Evolutionary conservation across 2,888 invertebrate genomes (phyloP).

Genomic region (Tiliacea citrago): DNA sequence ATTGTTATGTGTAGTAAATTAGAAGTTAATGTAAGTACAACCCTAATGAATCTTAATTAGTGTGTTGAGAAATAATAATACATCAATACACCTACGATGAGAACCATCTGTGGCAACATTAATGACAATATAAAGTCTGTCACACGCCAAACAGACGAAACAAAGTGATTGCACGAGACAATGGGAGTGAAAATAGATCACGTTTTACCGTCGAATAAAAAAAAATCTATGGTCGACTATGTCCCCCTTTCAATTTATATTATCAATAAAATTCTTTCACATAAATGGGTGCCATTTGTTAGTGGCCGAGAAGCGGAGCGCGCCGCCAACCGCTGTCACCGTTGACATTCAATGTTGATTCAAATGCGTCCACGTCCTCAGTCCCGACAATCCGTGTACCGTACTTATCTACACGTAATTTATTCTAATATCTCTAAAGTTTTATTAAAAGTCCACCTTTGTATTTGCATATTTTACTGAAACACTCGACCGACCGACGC

Average conservation of each 20-base stretch:
- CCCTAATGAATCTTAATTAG: slow-evolving; percentile 28
- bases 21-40: slow-evolving; percentile 22
- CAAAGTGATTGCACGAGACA: slow-evolving; percentile 48
- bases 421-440: slow-evolving; percentile 59
- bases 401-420: slow-evolving; percentile 64
- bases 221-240: slow-evolving; percentile 60
- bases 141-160: slow-evolving; percentile 48
- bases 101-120: slow-evolving; percentile 32
- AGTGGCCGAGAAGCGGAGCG: slow-evolving; percentile 41
- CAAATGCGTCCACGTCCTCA: slow-evolving; percentile 64
- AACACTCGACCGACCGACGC: slow-evolving; percentile 5
- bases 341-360: slow-evolving; percentile 70
- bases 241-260: slow-evolving; percentile 71
- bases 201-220: slow-evolving; percentile 57
- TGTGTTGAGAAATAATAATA: slow-evolving; percentile 18
- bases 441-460: slow-evolving; percentile 40
- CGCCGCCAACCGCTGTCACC: slow-evolving; percentile 59
- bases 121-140: slow-evolving; percentile 24
- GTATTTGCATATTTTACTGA: slow-evolving; percentile 13
- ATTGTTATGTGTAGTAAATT: slow-evolving; percentile 38
- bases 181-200: slow-evolving; percentile 56
- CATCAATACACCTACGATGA: slow-evolving; percentile 8
- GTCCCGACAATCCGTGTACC: slow-evolving; percentile 55
- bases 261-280: slow-evolving; percentile 71
- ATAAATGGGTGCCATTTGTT: slow-evolving; percentile 69